Percentiles rank a stretch among this genome's conserved stretches.
Evolutionary conservation across 2,113 vertebrate genomes (phyloP).

Genomic region (Rhinolophus sinicus): DNA sequence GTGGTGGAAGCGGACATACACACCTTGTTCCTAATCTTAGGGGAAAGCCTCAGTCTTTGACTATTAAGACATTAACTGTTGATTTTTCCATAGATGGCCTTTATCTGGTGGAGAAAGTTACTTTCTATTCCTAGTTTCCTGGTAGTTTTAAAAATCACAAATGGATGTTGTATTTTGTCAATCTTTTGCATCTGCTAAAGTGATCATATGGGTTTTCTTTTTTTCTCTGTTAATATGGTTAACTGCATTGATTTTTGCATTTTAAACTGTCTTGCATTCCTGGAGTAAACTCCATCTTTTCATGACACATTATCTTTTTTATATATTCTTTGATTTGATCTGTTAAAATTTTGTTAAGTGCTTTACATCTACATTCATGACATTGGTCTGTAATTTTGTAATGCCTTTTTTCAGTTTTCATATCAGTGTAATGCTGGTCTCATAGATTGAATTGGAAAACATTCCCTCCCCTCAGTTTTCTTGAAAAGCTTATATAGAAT

Average conservation of each 20-base stretch:
- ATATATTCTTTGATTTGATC: neutral
- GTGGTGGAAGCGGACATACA: neutral
- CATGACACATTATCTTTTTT: neutral
- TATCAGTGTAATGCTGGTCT: neutral
- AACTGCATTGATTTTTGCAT: neutral
- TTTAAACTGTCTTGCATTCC: neutral
- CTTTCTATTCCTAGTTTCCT: neutral
- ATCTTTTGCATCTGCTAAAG: neutral
- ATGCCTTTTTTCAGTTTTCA: neutral
- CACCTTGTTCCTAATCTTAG: neutral
- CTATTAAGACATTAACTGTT: neutral
- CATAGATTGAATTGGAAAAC: neutral
- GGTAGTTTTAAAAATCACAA: neutral
- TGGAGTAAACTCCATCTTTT: neutral
- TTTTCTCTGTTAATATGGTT: neutral
- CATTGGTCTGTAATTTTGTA: neutral
- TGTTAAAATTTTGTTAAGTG: neutral
- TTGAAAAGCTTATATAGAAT: neutral
- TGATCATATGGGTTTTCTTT: neutral
- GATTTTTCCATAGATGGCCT: neutral
- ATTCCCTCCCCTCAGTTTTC: neutral
- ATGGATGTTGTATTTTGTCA: constrained; percentile 4
- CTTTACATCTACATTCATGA: neutral
- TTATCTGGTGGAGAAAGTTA: neutral
- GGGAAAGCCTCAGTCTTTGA: neutral